phyloP scores from a whole-genome alignment of 1,140 invertebrate genomes.

The Helicoverpa armigera region DNA sequence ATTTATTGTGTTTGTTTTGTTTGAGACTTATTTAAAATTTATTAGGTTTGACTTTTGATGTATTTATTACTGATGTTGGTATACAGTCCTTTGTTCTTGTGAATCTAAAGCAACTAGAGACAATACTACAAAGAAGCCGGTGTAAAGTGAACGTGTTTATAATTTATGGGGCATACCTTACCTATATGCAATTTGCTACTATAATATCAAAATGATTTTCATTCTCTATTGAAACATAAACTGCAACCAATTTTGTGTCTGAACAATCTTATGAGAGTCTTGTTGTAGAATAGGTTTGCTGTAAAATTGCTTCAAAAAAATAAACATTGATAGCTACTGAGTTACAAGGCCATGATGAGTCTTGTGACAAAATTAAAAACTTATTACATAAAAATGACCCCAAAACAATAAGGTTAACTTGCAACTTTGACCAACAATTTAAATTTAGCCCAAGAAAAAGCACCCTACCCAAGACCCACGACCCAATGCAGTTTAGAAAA shows the following conservation, averaged over 20 bases:
- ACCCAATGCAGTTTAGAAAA: slow-evolving; percentile 18
- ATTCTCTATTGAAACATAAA: no score
- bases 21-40: slow-evolving; percentile 29
- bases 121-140: neutral
- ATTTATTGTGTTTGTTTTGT: slow-evolving; percentile 41
- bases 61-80: slow-evolving; percentile 18
- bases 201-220: no score
- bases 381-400: neutral
- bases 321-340: no score
- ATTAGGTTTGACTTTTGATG: slow-evolving; percentile 18
- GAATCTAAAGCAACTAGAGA: neutral
- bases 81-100: neutral
- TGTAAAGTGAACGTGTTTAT: no score
- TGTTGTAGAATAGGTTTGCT: no score
- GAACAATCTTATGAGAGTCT: no score
- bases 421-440: neutral
- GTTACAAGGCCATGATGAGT: no score
- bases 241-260: no score
- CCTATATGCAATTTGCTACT: no score
- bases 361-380: no score
- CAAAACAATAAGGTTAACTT: neutral
- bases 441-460: slow-evolving; percentile 11
- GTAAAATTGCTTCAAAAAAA: no score
- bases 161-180: no score
- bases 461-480: neutral